Percentiles rank a stretch among this genome's conserved stretches.
phyloP scores from a whole-genome alignment of 2,113 vertebrate species.

The Genyomyrus donnyi region DNA sequence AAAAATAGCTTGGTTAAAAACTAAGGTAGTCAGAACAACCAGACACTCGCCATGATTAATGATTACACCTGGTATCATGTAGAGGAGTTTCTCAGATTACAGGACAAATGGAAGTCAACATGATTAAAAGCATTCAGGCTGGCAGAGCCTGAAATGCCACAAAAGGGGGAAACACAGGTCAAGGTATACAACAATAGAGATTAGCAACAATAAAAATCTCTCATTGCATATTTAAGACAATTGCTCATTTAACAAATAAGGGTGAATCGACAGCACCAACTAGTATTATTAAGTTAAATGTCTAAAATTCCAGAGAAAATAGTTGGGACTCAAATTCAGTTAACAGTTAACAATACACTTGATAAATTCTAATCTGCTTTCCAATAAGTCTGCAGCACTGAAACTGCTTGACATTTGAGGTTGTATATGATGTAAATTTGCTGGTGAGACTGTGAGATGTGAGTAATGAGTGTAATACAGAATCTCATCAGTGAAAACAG shows the following conservation, averaged over 20 bases:
- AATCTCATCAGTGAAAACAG: not conserved
- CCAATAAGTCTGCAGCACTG: not conserved
- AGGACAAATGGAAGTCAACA: not conserved
- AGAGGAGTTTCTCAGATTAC: not conserved
- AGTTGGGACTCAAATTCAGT: not conserved
- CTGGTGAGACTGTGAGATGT: not conserved
- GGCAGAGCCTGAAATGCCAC: not conserved
- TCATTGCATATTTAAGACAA: not conserved
- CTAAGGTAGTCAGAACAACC: not conserved
- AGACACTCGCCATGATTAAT: not conserved
- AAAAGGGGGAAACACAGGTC: not conserved
- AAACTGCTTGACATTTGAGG: not conserved
- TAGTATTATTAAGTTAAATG: too few species aligned
- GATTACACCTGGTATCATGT: not conserved
- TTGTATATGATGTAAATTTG: not conserved
- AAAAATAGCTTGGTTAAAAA: not conserved
- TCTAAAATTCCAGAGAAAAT: not conserved
- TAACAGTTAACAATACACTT: not conserved
- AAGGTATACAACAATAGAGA: not conserved
- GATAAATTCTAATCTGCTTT: not conserved
- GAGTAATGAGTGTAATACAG: not conserved
- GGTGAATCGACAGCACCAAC: not conserved
- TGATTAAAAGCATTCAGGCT: not conserved
- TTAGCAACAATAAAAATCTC: not conserved
- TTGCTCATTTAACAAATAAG: not conserved